Percentiles rank a stretch among this genome's conserved stretches.
These are phyloP conservation scores for Morus bassanus DNA, from an alignment of 2,797 vertebrate genomes.

Conservation along the genomic window DNA sequence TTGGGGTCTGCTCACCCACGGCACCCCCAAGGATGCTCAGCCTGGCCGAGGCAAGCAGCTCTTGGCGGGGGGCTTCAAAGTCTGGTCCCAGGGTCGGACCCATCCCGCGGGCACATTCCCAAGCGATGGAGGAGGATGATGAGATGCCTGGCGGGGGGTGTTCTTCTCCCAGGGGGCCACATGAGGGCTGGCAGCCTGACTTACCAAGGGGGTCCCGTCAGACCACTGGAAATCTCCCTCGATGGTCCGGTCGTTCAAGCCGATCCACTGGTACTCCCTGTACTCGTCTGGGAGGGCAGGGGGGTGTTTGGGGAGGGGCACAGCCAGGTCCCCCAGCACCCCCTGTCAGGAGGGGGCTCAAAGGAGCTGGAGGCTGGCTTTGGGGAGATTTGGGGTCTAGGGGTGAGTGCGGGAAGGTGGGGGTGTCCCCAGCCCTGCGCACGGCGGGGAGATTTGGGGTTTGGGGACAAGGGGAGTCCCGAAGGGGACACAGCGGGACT, in stretches of 20 bases:
- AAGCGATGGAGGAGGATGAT: rapidly evolving
- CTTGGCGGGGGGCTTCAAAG: no score
- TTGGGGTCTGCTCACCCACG: not conserved
- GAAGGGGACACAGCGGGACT: not conserved
- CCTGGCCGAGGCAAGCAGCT: not conserved
- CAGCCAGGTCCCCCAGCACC: not conserved
- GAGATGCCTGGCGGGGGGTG: not conserved
- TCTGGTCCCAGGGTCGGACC: not conserved
- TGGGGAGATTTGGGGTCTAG: not conserved
- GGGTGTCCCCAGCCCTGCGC: not conserved
- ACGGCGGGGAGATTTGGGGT: not conserved
- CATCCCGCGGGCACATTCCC: not conserved
- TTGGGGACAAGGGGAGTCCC: not conserved
- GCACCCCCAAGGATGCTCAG: not conserved
- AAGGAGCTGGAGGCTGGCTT: not conserved
- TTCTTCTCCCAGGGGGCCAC: not conserved
- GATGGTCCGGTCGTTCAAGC: conserved; percentile 92
- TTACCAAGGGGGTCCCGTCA: conserved; percentile 90
- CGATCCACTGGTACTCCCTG: conserved; percentile 93
- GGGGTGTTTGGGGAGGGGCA: not conserved
- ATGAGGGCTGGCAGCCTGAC: not conserved
- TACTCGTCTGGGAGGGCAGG: conserved; percentile 78
- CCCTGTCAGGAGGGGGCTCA: not conserved
- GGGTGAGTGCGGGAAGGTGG: rapidly evolving
- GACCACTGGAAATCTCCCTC: conserved; percentile 97